phyloP scores from a whole-genome alignment of 2,888 invertebrate genomes.

The Leistus spinibarbis region DNA sequence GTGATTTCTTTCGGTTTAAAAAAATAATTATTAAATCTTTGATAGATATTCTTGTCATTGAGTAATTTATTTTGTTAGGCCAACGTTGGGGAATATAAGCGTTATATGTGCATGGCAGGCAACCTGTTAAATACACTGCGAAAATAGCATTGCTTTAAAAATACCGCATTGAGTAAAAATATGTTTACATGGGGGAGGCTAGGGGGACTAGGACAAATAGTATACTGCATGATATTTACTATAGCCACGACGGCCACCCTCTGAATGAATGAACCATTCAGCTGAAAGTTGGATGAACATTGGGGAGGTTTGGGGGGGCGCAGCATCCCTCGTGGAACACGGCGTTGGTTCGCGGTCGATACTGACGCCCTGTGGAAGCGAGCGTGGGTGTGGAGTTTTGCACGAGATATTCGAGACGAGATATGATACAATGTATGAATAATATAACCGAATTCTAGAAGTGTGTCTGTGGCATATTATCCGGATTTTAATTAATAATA shows the following conservation, averaged over 20 bases:
- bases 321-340: not conserved
- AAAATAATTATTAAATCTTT: too few relatives aligned
- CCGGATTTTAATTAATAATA: too few relatives aligned
- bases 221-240: not conserved
- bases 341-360: not conserved
- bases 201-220: not conserved
- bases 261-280: slow-evolving; percentile 8
- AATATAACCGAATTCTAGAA: not conserved
- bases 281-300: not conserved
- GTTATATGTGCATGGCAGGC: too few relatives aligned
- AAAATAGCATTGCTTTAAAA: not conserved
- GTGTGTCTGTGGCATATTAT: not conserved
- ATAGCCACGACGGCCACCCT: not conserved
- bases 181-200: not conserved
- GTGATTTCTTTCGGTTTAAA: too few relatives aligned
- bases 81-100: too few relatives aligned
- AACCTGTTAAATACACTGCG: not conserved
- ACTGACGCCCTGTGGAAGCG: not conserved
- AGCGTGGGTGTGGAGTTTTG: not conserved
- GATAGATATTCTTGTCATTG: too few relatives aligned
- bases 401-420: not conserved
- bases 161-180: not conserved
- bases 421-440: not conserved
- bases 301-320: not conserved
- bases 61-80: too few relatives aligned